phyloP scores from a whole-genome alignment of 2,113 vertebrate species.

The Ctenomys sociabilis region DNA sequence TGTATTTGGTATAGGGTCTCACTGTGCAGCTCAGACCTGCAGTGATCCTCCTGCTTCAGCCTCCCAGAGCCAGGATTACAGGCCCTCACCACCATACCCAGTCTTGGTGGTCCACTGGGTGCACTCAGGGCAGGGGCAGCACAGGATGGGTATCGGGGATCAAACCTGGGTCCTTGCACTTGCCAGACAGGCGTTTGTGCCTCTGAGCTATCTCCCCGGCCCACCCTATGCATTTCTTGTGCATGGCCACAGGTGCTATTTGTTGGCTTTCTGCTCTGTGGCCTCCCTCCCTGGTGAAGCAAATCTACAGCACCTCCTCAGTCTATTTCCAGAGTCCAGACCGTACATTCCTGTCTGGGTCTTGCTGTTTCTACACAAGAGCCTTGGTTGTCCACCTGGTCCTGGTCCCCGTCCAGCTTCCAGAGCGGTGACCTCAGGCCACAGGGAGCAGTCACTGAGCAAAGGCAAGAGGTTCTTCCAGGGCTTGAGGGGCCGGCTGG shows the following conservation, averaged over 20 bases:
- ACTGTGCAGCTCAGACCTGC: no score
- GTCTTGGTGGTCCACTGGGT: no score
- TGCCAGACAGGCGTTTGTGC: no score
- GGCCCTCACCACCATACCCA: no score
- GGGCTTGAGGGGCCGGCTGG: background rate
- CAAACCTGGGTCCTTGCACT: no score
- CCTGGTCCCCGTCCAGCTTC: background rate
- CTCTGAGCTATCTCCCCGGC: no score
- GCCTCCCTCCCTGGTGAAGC: background rate
- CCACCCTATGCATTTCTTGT: background rate
- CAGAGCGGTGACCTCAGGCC: background rate
- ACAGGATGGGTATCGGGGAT: no score
- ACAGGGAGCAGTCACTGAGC: background rate
- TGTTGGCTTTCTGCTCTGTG: slow-evolving; percentile 22
- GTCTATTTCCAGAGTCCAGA: background rate
- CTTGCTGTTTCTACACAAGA: accelerated
- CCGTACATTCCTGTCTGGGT: background rate
- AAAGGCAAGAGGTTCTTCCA: background rate
- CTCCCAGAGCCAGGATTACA: no score
- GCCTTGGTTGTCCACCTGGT: background rate
- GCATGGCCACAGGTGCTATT: background rate
- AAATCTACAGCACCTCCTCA: background rate
- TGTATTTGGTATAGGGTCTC: no score
- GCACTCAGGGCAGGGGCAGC: no score
- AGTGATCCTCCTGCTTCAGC: no score